Evolutionary conservation across 2,113 vertebrate species (phyloP).

Genomic region (Silurus meridionalis): DNA sequence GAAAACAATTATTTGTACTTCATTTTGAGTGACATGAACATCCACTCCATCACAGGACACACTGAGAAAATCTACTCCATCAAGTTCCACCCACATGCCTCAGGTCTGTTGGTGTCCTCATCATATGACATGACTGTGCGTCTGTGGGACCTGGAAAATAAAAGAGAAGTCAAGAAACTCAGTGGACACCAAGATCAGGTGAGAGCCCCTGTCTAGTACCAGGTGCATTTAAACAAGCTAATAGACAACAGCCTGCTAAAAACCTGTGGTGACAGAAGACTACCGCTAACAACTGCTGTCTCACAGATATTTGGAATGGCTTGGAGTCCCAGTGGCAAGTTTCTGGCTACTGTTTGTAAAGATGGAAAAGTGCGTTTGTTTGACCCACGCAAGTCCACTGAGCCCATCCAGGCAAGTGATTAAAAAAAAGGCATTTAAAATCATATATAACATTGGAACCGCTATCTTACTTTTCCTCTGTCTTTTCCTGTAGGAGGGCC

Average conservation of each 20-base stretch:
- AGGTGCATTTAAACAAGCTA: background rate
- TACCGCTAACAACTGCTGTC: background rate
- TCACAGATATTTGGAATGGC: conserved; percentile 89
- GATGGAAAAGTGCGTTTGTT: conserved; percentile 86
- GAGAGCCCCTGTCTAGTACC: conserved; percentile 17
- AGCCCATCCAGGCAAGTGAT: conserved; percentile 79
- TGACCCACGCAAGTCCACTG: conserved; percentile 75
- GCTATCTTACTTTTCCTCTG: background rate
- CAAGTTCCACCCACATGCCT: conserved; percentile 85
- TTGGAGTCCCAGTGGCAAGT: conserved; percentile 87
- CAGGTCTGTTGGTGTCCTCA: conserved; percentile 84
- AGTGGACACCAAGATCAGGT: conserved; percentile 92
- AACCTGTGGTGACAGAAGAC: background rate
- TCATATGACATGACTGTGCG: conserved; percentile 89
- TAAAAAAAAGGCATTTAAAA: background rate
- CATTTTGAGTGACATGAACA: background rate
- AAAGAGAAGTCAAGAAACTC: conserved; percentile 74
- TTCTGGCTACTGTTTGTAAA: conserved; percentile 88
- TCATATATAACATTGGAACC: background rate
- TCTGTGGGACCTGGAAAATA: conserved; percentile 80
- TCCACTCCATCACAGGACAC: conserved; percentile 74
- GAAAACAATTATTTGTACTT: background rate
- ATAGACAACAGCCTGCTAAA: background rate
- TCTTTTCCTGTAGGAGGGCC: conserved; percentile 77
- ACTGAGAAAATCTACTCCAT: conserved; percentile 96